Evolutionary conservation across 2,797 vertebrate species (phyloP).

Genomic region (Girardinus metallicus): DNA sequence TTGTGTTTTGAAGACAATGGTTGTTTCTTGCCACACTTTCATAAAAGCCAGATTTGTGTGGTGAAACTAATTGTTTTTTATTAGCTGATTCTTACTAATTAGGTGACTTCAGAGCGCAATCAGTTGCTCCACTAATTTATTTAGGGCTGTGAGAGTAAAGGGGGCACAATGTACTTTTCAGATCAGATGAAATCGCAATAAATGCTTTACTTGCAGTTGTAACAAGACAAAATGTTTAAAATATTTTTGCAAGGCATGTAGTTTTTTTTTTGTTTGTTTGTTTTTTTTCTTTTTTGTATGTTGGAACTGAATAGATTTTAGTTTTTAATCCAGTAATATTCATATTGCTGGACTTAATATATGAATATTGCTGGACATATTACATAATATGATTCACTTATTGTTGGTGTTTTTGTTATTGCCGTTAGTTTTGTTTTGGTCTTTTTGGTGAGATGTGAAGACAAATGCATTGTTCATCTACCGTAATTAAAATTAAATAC

Average conservation of each 20-base stretch:
- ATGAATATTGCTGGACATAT: too few species aligned
- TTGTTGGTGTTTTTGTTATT: too few species aligned
- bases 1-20: background rate
- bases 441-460: too few species aligned
- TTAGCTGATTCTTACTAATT: background rate
- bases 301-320: background rate
- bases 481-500: too few species aligned
- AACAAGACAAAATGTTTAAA: background rate
- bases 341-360: too few species aligned
- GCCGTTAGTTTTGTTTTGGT: too few species aligned
- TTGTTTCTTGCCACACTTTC: background rate
- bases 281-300: background rate
- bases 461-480: too few species aligned
- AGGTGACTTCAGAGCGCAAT: background rate
- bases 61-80: background rate
- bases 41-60: background rate
- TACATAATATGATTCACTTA: too few species aligned
- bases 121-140: background rate
- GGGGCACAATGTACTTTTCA: background rate
- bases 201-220: background rate
- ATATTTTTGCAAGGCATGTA: too few species aligned
- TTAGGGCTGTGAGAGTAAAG: background rate
- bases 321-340: background rate
- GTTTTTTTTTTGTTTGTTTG: fast-evolving
- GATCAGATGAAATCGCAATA: background rate